Percentiles rank a stretch among this genome's conserved stretches.
phyloP scores from a whole-genome alignment of 2,888 invertebrate species.

The Lithophane semibrunnea region DNA sequence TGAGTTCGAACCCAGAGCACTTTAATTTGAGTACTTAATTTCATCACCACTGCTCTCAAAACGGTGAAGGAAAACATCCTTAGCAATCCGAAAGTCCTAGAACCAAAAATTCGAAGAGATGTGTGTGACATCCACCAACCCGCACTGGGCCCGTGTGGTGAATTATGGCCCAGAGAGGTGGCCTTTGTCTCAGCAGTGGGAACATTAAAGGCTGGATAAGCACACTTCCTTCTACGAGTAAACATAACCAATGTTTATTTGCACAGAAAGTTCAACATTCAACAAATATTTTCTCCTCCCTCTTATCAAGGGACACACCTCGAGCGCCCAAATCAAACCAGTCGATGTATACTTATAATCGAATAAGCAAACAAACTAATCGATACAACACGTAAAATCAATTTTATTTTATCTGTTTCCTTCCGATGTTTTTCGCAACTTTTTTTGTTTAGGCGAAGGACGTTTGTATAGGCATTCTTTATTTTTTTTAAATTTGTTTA shows the following conservation, averaged over 20 bases:
- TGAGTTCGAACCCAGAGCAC: neutral
- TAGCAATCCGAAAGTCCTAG: no score
- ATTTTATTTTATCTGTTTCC: constrained; percentile 58
- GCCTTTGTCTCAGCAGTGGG: neutral
- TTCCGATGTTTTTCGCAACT: constrained; percentile 52
- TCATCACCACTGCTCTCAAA: neutral
- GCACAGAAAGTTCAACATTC: neutral
- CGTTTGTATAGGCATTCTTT: constrained; percentile 29
- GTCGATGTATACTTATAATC: constrained; percentile 43
- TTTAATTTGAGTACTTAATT: neutral
- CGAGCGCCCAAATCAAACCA: constrained; percentile 19
- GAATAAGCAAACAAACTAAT: constrained; percentile 29
- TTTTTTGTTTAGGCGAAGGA: constrained; percentile 34
- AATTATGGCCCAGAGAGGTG: neutral
- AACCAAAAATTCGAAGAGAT: neutral
- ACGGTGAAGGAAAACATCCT: neutral
- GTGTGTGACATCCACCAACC: neutral
- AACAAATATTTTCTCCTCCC: neutral
- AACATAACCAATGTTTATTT: constrained; percentile 11
- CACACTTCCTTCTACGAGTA: neutral
- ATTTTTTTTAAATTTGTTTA: constrained; percentile 33
- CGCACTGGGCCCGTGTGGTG: neutral
- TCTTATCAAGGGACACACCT: constrained; percentile 56
- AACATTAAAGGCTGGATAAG: neutral
- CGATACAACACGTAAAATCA: constrained; percentile 46